Conservation (phyloP, 2,797 vertebrate genomes). For the Pterois miles region DNA sequence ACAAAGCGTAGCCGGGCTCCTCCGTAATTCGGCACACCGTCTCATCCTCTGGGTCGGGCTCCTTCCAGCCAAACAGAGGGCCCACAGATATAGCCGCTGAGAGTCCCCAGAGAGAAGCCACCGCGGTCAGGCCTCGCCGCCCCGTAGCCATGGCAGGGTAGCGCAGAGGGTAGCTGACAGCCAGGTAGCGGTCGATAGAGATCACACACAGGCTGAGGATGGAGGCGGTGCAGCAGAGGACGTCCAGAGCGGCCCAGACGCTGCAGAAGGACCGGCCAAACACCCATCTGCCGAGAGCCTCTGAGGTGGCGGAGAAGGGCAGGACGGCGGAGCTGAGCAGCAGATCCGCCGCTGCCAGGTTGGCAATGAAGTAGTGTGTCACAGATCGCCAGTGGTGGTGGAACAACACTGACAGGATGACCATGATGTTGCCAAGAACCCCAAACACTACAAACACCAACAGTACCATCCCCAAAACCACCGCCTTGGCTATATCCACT, state of each 20-base stretch:
- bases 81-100: slow-evolving; percentile 83
- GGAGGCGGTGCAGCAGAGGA: slow-evolving; percentile 87
- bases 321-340: slow-evolving; percentile 83
- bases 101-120: slow-evolving; percentile 80
- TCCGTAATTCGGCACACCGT: slow-evolving; percentile 81
- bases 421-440: slow-evolving; percentile 84
- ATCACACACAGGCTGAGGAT: slow-evolving; percentile 86
- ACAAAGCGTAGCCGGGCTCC: slow-evolving; percentile 82
- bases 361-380: slow-evolving; percentile 86
- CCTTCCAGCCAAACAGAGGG: slow-evolving; percentile 85
- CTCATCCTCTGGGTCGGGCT: slow-evolving; percentile 81
- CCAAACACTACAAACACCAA: slow-evolving; percentile 81
- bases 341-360: slow-evolving; percentile 83
- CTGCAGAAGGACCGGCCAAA: slow-evolving; percentile 82
- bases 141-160: slow-evolving; percentile 79
- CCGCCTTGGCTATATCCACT: slow-evolving; percentile 71
- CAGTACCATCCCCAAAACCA: slow-evolving; percentile 75
- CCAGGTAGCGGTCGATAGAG: slow-evolving; percentile 84
- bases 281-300: slow-evolving; percentile 82
- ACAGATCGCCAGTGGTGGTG: slow-evolving; percentile 83
- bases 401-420: slow-evolving; percentile 83
- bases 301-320: slow-evolving; percentile 82
- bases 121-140: slow-evolving; percentile 69
- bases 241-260: slow-evolving; percentile 84
- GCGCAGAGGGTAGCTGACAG: slow-evolving; percentile 82